These are phyloP conservation scores for Buceros bicornis DNA, from an alignment of 2,797 vertebrate genomes.

Conservation along the genomic window DNA sequence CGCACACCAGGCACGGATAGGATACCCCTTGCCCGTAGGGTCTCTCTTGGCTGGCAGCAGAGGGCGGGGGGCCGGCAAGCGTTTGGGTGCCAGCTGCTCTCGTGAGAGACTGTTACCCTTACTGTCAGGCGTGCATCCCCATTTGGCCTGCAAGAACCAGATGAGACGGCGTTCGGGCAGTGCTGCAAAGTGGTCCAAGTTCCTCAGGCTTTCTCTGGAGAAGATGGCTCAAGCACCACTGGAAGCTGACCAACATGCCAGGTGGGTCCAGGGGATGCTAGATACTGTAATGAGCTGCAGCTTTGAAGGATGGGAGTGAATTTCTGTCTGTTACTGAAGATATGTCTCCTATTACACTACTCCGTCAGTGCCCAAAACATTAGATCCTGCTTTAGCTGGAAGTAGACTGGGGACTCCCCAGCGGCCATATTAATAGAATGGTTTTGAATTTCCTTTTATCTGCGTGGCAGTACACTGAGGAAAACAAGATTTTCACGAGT, in stretches of 20 bases:
- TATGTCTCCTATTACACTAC: background rate
- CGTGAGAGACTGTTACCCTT: background rate
- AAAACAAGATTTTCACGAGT: background rate
- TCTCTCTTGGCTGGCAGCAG: background rate
- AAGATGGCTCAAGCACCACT: background rate
- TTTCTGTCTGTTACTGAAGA: background rate
- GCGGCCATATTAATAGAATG: constrained; percentile 1
- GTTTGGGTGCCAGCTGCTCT: background rate
- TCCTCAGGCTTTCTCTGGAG: background rate
- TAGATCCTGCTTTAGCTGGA: background rate
- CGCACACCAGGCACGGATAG: rapidly evolving
- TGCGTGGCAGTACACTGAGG: background rate
- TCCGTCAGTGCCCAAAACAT: background rate
- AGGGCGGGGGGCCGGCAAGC: background rate
- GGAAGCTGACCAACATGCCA: background rate
- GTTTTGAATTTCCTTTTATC: constrained; percentile 37
- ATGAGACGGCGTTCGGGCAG: background rate
- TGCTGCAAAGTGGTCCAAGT: background rate
- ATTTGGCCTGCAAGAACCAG: background rate
- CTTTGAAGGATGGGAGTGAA: background rate
- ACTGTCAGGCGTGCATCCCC: background rate
- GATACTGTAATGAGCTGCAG: background rate
- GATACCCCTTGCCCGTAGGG: background rate
- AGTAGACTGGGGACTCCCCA: background rate
- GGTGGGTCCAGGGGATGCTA: background rate